phyloP scores from a whole-genome alignment of 2,797 vertebrate species.

The Pogoniulus pusillus region DNA sequence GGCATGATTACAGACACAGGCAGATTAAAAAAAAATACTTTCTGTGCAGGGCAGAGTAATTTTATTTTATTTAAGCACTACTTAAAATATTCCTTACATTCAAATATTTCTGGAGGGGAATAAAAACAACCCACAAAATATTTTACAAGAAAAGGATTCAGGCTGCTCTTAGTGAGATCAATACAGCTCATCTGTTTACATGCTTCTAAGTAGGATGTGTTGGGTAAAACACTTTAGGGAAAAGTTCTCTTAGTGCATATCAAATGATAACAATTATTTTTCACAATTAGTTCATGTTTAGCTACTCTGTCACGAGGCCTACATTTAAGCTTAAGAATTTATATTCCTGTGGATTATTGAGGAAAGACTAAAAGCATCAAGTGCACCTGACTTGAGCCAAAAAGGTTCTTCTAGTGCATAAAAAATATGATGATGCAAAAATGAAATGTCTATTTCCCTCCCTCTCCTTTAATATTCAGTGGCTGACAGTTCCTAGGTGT shows the following conservation, averaged over 20 bases:
- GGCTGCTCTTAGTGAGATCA: neutral
- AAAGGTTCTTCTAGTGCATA: neutral
- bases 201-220: neutral
- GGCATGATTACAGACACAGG: neutral
- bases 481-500: neutral
- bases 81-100: neutral
- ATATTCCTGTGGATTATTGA: neutral
- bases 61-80: constrained; percentile 9
- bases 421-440: neutral
- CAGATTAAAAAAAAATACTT: neutral
- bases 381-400: neutral
- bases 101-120: neutral
- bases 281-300: constrained; percentile 4
- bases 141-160: neutral
- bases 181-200: constrained; percentile 10
- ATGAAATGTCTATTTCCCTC: neutral
- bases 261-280: neutral
- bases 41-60: neutral
- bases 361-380: neutral
- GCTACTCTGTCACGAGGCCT: neutral
- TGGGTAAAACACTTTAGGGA: neutral
- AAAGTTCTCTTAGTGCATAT: neutral
- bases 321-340: neutral
- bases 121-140: too few relatives aligned
- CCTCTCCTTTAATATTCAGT: neutral